phyloP scores from a whole-genome alignment of 1,140 invertebrate genomes.

The Coelopa frigida region DNA sequence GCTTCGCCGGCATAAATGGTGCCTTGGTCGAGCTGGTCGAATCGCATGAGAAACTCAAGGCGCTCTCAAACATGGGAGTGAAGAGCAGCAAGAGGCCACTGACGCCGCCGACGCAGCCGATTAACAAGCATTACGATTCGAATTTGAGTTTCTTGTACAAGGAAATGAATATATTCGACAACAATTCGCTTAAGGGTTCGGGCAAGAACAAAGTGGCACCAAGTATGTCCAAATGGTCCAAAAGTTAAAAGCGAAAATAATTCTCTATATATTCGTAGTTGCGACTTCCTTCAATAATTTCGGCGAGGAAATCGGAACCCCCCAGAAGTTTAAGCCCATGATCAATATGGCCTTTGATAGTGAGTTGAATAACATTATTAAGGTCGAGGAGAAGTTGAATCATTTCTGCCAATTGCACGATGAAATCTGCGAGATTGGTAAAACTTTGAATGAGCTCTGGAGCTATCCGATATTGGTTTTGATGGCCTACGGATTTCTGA shows the following conservation, averaged over 20 bases:
- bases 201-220: conserved; percentile 29
- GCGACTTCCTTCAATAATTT: conserved; percentile 23
- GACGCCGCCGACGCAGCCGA: neutral
- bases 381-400: conserved; percentile 42
- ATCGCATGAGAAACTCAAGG: conserved; percentile 29
- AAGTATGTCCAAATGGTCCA: conserved; percentile 17
- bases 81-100: neutral
- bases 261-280: neutral
- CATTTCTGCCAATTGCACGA: conserved; percentile 43
- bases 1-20: conserved; percentile 35
- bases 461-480: conserved; percentile 41
- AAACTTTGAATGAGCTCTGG: conserved; percentile 38
- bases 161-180: conserved; percentile 28
- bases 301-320: conserved; percentile 20
- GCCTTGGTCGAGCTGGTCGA: conserved; percentile 29
- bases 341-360: conserved; percentile 32
- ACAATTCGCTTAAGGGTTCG: conserved; percentile 19
- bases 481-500: conserved; percentile 43
- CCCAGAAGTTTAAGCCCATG: neutral
- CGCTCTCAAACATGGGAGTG: too few species aligned
- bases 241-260: neutral
- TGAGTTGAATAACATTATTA: conserved; percentile 27
- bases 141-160: conserved; percentile 36
- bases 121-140: neutral
- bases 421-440: conserved; percentile 43